Evolutionary conservation across 2,888 invertebrate species (phyloP).

Genomic region (Amaurobius ferox): DNA sequence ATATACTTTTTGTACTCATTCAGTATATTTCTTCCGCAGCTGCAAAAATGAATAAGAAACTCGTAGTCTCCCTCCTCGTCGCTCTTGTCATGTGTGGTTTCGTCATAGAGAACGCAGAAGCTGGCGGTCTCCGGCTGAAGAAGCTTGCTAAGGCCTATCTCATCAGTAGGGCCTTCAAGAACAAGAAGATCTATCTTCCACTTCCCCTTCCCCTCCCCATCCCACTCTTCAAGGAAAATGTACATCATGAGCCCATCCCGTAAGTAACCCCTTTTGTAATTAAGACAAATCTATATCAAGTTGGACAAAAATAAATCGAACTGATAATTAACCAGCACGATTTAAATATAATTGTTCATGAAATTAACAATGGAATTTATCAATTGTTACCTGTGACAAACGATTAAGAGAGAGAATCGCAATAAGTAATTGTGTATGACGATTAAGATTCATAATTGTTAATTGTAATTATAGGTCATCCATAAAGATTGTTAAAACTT

Average conservation of each 20-base stretch:
- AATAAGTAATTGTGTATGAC: too few species aligned
- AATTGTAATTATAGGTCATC: too few species aligned
- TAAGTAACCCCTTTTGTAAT: too few species aligned
- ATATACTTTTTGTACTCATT: not conserved
- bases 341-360: too few species aligned
- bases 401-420: too few species aligned
- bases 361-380: too few species aligned
- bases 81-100: conserved; percentile 39
- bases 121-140: conserved; percentile 31
- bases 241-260: conserved; percentile 65
- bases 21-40: conserved; percentile 2
- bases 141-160: conserved; percentile 43
- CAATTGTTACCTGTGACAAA: too few species aligned
- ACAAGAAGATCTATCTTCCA: conserved; percentile 63
- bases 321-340: too few species aligned
- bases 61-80: conserved; percentile 39
- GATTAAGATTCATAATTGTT: too few species aligned
- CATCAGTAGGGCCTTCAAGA: conserved; percentile 49
- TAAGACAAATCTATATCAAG: too few species aligned
- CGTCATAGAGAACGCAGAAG: conserved; percentile 47
- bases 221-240: conserved; percentile 70
- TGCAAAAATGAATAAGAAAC: conserved; percentile 40
- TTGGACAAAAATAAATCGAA: too few species aligned
- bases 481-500: too few species aligned
- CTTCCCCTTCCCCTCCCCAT: conserved; percentile 65